Percentiles rank a stretch among this genome's conserved stretches.
Conservation (phyloP, 2,888 invertebrate species). For the Philhelius pedissequus region DNA sequence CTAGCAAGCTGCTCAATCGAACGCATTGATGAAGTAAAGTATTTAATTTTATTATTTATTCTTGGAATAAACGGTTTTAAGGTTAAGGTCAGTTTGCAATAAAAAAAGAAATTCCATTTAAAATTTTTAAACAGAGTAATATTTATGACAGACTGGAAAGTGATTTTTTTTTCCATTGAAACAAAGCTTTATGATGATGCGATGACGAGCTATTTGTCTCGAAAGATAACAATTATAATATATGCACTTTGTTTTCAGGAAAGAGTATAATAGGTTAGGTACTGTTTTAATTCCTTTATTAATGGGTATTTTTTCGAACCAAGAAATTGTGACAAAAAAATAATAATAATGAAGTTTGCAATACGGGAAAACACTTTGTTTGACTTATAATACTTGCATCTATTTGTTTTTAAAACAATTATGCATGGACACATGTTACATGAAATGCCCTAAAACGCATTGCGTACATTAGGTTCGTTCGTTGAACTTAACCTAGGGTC, state of each 20-base stretch:
- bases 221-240: not conserved
- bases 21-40: constrained; percentile 10
- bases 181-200: not conserved
- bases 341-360: too few species aligned
- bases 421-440: too few species aligned
- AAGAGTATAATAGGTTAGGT: not conserved
- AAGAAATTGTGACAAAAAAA: too few species aligned
- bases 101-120: not conserved
- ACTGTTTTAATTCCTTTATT: too few species aligned
- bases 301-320: too few species aligned
- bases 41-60: not conserved
- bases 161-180: not conserved
- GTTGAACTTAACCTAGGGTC: too few species aligned
- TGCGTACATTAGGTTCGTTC: too few species aligned
- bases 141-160: not conserved
- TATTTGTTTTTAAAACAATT: too few species aligned
- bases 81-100: constrained; percentile 34
- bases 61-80: constrained; percentile 1
- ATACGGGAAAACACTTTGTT: too few species aligned
- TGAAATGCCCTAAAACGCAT: too few species aligned
- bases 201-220: not conserved
- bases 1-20: not conserved
- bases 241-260: not conserved
- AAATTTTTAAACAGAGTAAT: not conserved
- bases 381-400: too few species aligned